Evolutionary conservation across 30 jellyfish, hydroid and myxozoan genomes (phyloP), one percentile per base, ranked within the genome.

Genomic region (Aurelia aurita): DNA sequence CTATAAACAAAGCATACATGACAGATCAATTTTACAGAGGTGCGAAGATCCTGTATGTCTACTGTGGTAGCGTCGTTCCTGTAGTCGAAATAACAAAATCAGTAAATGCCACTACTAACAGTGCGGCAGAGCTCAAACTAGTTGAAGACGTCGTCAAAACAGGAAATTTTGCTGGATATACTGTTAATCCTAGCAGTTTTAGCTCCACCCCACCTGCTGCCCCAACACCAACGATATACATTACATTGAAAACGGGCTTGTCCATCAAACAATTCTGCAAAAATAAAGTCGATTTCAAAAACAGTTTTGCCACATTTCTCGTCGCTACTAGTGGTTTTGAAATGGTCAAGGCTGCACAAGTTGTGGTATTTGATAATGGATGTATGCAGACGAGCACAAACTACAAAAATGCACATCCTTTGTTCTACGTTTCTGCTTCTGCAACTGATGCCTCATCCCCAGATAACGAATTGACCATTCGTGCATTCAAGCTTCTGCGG

Each of bases 1-100:
- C 83, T 3, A 82, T 86, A 13, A 75, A 58, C 60, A 20, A 62
- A 8, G 95, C 95, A 0, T 86, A 19, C 62, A 19, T 22, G 14
- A 58, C 47, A 19, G 95, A 86, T 54, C 43, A 55, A 2, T 14
- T 18, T 3, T 86, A 51, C 77, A 47, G 49, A 32, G 87, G 89
- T 7, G 75, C 89, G 21, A 54, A 44, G 53, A 16, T 86, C 13
- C 25, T 46, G 25, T 16, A 70, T 15, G 67, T 86, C 57, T 89
- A 86, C 26, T 86, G 95, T 75, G 95, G 95, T 15, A 86, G 95
- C 67, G 89, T 86, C 43, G 76, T 86, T 66, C 86, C 95, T 26
- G 62, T 59, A 19, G 80, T 86, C 22, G 88, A 75, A 65, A 69
- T 86, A 12, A 68, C 85, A 19, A 86, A 82, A 59, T 65, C 72